phyloP scores from a whole-genome alignment of 1,140 invertebrate genomes.

The Aphelenchoides avenae region DNA sequence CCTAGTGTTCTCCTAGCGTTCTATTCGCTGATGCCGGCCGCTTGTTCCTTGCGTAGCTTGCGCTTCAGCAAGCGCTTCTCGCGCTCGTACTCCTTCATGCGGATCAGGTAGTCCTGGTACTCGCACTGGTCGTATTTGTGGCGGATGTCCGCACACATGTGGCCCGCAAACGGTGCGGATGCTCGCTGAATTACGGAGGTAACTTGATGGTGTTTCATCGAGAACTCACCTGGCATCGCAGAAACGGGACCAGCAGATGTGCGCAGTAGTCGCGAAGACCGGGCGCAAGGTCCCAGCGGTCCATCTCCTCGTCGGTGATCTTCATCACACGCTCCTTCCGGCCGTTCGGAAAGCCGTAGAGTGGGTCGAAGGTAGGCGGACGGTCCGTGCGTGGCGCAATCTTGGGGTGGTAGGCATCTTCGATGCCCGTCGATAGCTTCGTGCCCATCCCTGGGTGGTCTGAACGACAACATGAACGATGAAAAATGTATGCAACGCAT shows the following conservation, averaged over 20 bases:
- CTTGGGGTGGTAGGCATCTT: conserved; percentile 61
- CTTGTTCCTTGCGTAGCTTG: conserved; percentile 45
- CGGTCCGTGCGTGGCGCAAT: conserved; percentile 66
- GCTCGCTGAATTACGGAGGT: conserved; percentile 27
- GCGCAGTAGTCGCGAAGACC: conserved; percentile 78
- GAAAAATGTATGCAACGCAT: too few species aligned
- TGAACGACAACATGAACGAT: too few species aligned
- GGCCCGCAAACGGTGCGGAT: conserved; percentile 49
- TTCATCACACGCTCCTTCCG: conserved; percentile 73
- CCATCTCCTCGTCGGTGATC: conserved; percentile 73
- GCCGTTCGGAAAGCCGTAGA: conserved; percentile 70
- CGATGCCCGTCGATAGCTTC: conserved; percentile 41
- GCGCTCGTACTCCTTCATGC: conserved; percentile 87
- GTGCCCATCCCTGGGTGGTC: too few species aligned
- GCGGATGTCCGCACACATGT: conserved; percentile 35
- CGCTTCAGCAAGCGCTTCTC: conserved; percentile 73
- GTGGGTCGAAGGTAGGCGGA: conserved; percentile 71
- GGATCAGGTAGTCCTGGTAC: conserved; percentile 65
- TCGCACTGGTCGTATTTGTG: conserved; percentile 46
- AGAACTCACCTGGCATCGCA: conserved; percentile 41
- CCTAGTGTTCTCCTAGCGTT: too few species aligned
- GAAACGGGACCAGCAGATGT: conserved; percentile 63
- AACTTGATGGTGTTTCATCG: conserved; percentile 4
- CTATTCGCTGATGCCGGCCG: too few species aligned
- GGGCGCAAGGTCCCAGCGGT: conserved; percentile 70